Evolutionary conservation across 1,140 invertebrate genomes (phyloP).

Genomic region (Heliconius nattereri): DNA sequence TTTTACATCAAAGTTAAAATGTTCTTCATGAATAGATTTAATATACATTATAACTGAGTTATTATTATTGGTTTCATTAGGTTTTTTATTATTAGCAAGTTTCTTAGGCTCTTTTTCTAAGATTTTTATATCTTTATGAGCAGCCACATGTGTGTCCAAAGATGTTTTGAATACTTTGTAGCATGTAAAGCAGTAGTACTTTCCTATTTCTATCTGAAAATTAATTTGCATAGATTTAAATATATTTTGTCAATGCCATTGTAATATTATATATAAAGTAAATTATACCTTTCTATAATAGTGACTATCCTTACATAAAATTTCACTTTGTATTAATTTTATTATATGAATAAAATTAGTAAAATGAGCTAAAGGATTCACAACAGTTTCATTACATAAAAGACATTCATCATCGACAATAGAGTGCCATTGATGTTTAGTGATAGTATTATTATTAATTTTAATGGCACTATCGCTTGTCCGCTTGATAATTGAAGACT

Average conservation of each 20-base stretch:
- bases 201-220: conserved; percentile 49
- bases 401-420: conserved; percentile 47
- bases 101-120: background rate
- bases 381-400: conserved; percentile 43
- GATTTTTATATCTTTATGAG: conserved; percentile 11
- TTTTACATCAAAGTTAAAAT: conserved; percentile 37
- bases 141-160: conserved; percentile 22
- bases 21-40: background rate
- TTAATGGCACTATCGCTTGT: conserved; percentile 38
- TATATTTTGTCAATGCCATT: background rate
- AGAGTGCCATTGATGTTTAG: conserved; percentile 50
- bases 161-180: conserved; percentile 26
- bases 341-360: conserved; percentile 45
- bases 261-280: conserved; percentile 5
- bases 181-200: conserved; percentile 56
- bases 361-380: conserved; percentile 40
- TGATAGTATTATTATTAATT: conserved; percentile 41
- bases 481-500: conserved; percentile 26
- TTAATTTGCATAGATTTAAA: background rate
- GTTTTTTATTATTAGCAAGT: background rate
- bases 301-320: conserved; percentile 25
- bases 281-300: conserved; percentile 53
- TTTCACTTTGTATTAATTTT: conserved; percentile 46
- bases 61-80: conserved; percentile 18
- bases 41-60: background rate